Conservation (phyloP, 2,797 vertebrate genomes). For the Rhabdomys pumilio region DNA sequence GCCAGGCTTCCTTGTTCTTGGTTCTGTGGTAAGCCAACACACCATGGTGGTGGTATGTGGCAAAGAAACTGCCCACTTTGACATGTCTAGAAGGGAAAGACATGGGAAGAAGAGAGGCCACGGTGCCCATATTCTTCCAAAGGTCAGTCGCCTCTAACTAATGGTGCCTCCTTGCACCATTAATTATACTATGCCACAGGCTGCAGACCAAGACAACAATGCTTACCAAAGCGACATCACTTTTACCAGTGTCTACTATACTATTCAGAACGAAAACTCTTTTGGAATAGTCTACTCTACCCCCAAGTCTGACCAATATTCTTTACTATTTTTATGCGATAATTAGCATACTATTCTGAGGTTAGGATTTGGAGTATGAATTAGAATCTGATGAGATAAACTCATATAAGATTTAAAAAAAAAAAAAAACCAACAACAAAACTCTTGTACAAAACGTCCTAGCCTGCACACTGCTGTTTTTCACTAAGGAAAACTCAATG, state of each 20-base stretch:
- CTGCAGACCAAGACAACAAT: background rate
- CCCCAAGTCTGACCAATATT: background rate
- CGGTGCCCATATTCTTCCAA: background rate
- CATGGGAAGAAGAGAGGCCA: background rate
- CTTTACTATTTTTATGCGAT: background rate
- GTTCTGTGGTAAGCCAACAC: background rate
- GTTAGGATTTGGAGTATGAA: background rate
- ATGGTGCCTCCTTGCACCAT: background rate
- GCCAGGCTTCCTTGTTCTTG: background rate
- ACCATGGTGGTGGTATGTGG: background rate
- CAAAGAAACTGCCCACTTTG: background rate
- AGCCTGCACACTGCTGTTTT: constrained; percentile 25
- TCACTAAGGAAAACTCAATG: background rate
- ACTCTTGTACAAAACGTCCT: background rate
- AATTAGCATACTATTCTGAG: background rate
- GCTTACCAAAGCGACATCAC: background rate
- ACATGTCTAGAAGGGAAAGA: background rate
- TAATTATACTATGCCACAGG: background rate
- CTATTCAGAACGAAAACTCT: constrained; percentile 16
- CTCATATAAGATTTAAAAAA: background rate
- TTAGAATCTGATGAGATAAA: background rate
- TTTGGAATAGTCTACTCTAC: background rate
- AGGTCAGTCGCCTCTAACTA: background rate
- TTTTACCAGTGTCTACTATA: background rate
- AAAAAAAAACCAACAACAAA: background rate